Base-by-base conservation (phyloP, 2,113 vertebrate species). In the Caloenas nicobarica region DNA sequence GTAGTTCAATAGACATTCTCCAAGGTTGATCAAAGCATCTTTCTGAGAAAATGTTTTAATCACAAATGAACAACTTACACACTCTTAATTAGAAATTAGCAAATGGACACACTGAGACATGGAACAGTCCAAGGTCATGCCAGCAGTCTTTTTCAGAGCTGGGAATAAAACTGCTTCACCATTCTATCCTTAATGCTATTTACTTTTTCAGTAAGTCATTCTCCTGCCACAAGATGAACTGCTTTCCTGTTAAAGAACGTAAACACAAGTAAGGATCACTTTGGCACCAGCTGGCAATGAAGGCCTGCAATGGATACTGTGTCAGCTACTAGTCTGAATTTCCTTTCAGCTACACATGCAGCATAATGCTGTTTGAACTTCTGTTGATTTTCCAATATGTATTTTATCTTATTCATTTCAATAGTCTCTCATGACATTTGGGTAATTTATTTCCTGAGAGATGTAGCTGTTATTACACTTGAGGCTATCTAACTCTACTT, bases 371-470 rank as follows among this genome's bases (percentile, higher is more conserved):
- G 0, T 94, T 91, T 92, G 82, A 95, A 88, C 76, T 85, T 94
- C 13, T 90, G 22, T 66, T 89, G 89, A 96, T 96, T 97, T 96
- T 97, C 93, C 86, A 81, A 88, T 87, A 87, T 12, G 31, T 89
- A 7, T 89, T 95, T 96, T 91, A 82, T 94, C 42, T 71, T 93
- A 74, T 80, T 82, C 79, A 78, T 95, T 97, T 95, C 65, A 48
- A 82, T 70, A 90, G 95, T 86, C 77, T 76, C 44, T 24, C 58
- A 58, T 93, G 95, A 87, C 93, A 56, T 85, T 93, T 85, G 89
- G 73, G 65, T 88, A 95, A 96, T 94, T 89, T 70, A 95, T 94
- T 96, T 93, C 65, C 71, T 95, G 81, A 89, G 78, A 94, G 74
- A 93, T 93, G 62, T 85, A 92, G 65, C 82, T 81, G 24, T 93